These are phyloP conservation scores for Hymenochirus boettgeri DNA, from an alignment of 2,113 vertebrate genomes.

Conservation along the genomic window DNA sequence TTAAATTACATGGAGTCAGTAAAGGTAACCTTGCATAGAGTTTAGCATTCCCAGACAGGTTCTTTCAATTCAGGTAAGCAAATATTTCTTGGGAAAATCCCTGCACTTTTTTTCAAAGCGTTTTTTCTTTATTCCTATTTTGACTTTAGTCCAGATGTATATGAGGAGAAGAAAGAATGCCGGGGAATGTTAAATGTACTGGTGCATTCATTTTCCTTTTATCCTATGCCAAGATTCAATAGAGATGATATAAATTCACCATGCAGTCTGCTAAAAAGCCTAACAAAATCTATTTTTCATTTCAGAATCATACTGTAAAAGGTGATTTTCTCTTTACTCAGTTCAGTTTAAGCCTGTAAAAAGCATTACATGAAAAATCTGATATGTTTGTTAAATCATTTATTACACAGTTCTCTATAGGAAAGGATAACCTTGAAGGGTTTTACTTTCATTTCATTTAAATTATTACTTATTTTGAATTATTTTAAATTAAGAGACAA, in stretches of 20 bases:
- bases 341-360: slow-evolving; percentile 72
- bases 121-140: slow-evolving; percentile 42
- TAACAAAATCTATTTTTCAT: slow-evolving; percentile 64
- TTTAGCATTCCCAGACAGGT: slow-evolving; percentile 40
- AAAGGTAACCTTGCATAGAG: slow-evolving; percentile 13
- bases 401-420: slow-evolving; percentile 61
- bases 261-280: slow-evolving; percentile 61
- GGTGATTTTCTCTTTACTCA: slow-evolving; percentile 66
- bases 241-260: slow-evolving; percentile 70
- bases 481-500: too few species aligned
- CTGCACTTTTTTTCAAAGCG: slow-evolving; percentile 19
- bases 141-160: slow-evolving; percentile 48
- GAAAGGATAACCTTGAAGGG: slow-evolving; percentile 67
- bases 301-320: slow-evolving; percentile 62
- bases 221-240: slow-evolving; percentile 65
- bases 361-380: slow-evolving; percentile 76
- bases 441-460: not conserved
- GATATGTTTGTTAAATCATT: slow-evolving; percentile 70
- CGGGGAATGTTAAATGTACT: slow-evolving; percentile 64
- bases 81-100: slow-evolving; percentile 43
- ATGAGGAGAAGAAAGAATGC: slow-evolving; percentile 65
- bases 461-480: too few species aligned
- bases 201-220: slow-evolving; percentile 59
- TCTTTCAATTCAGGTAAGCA: not conserved
- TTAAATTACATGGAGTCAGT: slow-evolving; percentile 40